phyloP scores from a whole-genome alignment of 2,113 vertebrate species.

The Lepisosteus osseus region DNA sequence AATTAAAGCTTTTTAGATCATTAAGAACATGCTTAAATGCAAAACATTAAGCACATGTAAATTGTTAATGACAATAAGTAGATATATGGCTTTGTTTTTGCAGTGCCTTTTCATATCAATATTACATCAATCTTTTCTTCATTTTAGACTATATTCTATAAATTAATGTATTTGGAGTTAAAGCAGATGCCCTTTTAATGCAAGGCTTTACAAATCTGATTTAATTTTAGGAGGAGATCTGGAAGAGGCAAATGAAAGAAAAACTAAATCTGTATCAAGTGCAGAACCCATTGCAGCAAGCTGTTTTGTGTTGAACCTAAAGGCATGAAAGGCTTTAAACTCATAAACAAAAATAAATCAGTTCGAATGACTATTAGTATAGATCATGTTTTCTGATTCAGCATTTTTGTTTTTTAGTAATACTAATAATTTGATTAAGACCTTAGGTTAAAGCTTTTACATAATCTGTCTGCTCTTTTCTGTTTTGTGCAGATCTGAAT shows the following conservation, averaged over 20 bases:
- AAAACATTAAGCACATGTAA: no score
- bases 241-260: neutral
- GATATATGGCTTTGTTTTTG: no score
- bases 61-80: no score
- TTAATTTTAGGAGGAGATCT: constrained; percentile 5
- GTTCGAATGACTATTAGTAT: no score
- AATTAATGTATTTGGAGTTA: neutral
- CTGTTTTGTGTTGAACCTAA: neutral
- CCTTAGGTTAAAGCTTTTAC: no score
- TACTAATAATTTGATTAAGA: no score
- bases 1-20: no score
- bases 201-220: constrained; percentile 3
- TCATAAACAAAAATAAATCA: neutral
- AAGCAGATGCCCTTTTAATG: constrained; percentile 14
- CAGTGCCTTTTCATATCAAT: neutral
- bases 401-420: no score
- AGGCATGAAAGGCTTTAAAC: neutral
- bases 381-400: no score
- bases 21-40: no score
- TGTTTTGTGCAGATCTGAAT: no score
- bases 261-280: neutral
- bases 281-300: neutral
- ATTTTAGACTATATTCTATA: neutral
- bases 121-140: constrained; percentile 2
- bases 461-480: no score